Conservation (phyloP, 2,888 invertebrate genomes). For the Amphipyra tragopoginis region DNA sequence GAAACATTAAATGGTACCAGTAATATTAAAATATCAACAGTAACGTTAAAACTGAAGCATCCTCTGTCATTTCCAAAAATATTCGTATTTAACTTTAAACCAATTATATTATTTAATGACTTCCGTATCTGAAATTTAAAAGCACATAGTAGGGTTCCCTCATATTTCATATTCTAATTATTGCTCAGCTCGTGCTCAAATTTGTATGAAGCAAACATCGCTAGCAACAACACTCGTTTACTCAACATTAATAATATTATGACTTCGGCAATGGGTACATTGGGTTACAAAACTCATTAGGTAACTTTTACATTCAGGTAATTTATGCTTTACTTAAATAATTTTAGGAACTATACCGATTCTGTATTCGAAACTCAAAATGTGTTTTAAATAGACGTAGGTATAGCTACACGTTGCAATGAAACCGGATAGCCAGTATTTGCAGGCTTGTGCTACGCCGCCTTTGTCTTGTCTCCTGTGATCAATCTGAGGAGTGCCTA, state of each 20-base stretch:
- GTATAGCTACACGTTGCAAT: no score
- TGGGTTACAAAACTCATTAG: conserved; percentile 28
- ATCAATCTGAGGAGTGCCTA: background rate
- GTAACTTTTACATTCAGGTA: background rate
- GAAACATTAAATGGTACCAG: conserved; percentile 24
- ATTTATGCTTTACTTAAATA: no score
- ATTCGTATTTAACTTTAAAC: no score
- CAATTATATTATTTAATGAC: conserved; percentile 32
- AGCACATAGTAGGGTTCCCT: conserved; percentile 15
- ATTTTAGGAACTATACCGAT: background rate
- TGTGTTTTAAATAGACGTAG: background rate
- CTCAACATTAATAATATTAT: conserved; percentile 37
- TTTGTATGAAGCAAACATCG: conserved; percentile 41
- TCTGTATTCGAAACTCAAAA: background rate
- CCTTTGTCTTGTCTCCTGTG: conserved; percentile 9
- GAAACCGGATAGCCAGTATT: conserved; percentile 1
- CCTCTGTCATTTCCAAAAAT: no score
- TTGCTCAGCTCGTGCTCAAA: conserved; percentile 46
- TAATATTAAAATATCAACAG: background rate
- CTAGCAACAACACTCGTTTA: conserved; percentile 39
- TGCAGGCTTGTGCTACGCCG: conserved; percentile 3
- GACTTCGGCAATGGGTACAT: conserved; percentile 30
- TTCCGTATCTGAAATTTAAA: conserved; percentile 32
- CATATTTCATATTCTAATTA: conserved; percentile 48
- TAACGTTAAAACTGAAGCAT: background rate